phyloP scores from a whole-genome alignment of 2,888 invertebrate species.

The Neoascia interrupta region DNA sequence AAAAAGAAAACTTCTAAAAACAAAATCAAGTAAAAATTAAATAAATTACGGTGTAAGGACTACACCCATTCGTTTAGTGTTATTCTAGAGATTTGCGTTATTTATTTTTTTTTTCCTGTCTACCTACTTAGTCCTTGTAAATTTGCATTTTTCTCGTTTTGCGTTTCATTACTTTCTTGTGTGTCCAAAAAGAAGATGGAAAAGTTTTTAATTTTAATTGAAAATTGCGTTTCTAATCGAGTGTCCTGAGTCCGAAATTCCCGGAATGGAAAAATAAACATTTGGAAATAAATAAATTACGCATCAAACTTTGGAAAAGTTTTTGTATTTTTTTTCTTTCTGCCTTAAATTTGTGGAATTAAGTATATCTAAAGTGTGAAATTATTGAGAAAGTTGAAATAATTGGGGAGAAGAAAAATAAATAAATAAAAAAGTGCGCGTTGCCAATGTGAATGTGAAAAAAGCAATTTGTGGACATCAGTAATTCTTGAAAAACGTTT shows the following conservation, averaged over 20 bases:
- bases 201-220: conserved; percentile 63
- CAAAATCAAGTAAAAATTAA: conserved; percentile 5
- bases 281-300: conserved; percentile 4
- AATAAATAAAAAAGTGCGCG: too few species aligned
- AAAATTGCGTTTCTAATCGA: conserved; percentile 39
- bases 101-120: neutral
- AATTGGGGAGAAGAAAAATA: too few species aligned
- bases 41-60: conserved; percentile 38
- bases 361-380: too few species aligned
- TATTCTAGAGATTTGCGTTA: conserved; percentile 1
- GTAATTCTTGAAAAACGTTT: too few species aligned
- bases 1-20: conserved; percentile 4
- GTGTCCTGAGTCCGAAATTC: neutral
- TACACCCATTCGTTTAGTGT: neutral
- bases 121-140: neutral
- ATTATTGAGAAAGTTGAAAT: too few species aligned
- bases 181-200: conserved; percentile 1
- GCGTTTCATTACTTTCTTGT: conserved; percentile 17
- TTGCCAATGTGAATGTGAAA: too few species aligned
- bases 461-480: too few species aligned
- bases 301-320: conserved; percentile 22
- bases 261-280: conserved; percentile 1
- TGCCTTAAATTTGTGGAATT: too few species aligned
- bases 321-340: conserved; percentile 7
- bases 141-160: conserved; percentile 23